Base-by-base conservation (phyloP, 2,113 vertebrate species). In the Eulemur rufifrons region DNA sequence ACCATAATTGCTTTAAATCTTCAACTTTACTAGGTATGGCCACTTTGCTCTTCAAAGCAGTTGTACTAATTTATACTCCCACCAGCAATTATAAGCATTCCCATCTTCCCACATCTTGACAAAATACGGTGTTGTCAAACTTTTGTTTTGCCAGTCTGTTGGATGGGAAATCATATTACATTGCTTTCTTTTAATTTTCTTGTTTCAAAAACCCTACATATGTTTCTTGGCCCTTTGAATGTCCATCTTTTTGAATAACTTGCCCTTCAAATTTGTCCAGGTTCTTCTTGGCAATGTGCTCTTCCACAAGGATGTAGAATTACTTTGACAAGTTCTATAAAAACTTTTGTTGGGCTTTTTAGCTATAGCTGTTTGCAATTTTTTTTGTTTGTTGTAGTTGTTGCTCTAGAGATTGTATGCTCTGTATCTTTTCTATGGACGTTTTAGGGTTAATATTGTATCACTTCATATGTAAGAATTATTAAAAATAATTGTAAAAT, bases 181-280 rank as follows among this genome's bases (percentile, higher is more conserved):
- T 74, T 32, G 74, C 39, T 66, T 80, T 87, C n/a, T 87, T 74
- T 76, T 85, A 34, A 77, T 81, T 89, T 95, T 82, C 66, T 52
- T 74, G 4, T 54, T 71, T 90, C 37, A 90, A 64, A 59, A 74
- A 17, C 32, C 56, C 27, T 56, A 80, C 47, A 68, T n/a, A 25
- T 64, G 18, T 93, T 76, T 93, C 73, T 82, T 66, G 76, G 68
- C 47, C 13, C 34, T 73, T 83, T 50, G 17, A 32, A 0, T 93
- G 83, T 77, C 29, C n/a, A 83, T 93, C 8, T n/a, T 89, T 73
- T 34, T 66, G 54, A 54, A 71, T 71, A 64, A 91, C 5, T 27
- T n/a, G 21, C 20, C 47, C 47, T 84, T 91, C 47, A 63, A 3
- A 39, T 71, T 39, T 63, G 17, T 68, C 29, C 39, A 54, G 21